phyloP scores from a whole-genome alignment of 2,888 invertebrate species.

The Cremastinae sp. region DNA sequence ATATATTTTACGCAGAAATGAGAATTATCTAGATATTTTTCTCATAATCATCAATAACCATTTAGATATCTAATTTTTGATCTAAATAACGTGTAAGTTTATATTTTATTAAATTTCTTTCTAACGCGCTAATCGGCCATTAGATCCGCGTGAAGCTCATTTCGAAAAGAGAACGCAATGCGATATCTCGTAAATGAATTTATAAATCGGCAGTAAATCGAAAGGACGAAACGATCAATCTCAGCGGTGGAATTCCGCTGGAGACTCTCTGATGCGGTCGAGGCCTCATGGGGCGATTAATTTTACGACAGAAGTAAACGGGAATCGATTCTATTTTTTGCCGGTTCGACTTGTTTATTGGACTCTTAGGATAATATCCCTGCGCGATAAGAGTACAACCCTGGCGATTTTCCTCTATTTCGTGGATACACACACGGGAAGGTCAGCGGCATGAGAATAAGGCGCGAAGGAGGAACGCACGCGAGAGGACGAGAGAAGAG shows the following conservation, averaged over 20 bases:
- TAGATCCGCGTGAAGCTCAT: too few relatives aligned
- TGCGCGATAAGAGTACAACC: constrained; percentile 18
- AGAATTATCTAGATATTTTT: too few relatives aligned
- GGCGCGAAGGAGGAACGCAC: constrained; percentile 53
- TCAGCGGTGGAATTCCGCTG: not conserved
- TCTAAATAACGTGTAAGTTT: too few relatives aligned
- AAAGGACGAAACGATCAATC: not conserved
- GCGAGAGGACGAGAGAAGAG: too few relatives aligned
- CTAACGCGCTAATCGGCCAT: too few relatives aligned
- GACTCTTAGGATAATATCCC: constrained; percentile 47
- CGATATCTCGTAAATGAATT: not conserved
- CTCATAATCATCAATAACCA: too few relatives aligned
- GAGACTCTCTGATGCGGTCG: not conserved
- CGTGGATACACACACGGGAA: constrained; percentile 44
- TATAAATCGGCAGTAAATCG: too few relatives aligned
- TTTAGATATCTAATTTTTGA: too few relatives aligned
- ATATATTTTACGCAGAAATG: too few relatives aligned
- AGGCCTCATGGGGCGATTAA: constrained; percentile 1
- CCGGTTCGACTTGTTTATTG: constrained; percentile 1
- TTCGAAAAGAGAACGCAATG: not conserved
- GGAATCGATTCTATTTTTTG: constrained; percentile 24
- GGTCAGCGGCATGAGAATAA: too few relatives aligned
- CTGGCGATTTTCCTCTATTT: constrained; percentile 48
- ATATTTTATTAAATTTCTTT: too few relatives aligned
- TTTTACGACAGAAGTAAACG: constrained; percentile 15